These are phyloP conservation scores for Caenorhabditis becei DNA, from an alignment of 2,888 invertebrate species.

Conservation along the genomic window DNA sequence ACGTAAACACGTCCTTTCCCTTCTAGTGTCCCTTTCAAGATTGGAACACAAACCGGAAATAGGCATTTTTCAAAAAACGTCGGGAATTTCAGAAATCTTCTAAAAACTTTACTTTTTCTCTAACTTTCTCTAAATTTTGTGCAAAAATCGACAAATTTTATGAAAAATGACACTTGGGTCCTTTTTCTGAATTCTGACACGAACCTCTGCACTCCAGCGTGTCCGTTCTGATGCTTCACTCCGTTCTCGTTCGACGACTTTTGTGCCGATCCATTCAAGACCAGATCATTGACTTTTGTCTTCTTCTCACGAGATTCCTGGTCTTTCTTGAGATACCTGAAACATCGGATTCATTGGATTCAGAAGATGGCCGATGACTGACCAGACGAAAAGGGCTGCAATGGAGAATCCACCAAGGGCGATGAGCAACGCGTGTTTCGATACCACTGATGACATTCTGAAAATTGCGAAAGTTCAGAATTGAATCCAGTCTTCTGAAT, in stretches of 20 bases:
- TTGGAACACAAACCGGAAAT: too few relatives aligned
- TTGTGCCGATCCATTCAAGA: conserved; percentile 20
- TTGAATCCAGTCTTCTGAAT: neutral
- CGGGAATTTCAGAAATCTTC: too few relatives aligned
- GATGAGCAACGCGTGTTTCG: conserved; percentile 67
- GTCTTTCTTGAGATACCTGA: conserved; percentile 47
- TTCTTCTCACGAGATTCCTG: conserved; percentile 31
- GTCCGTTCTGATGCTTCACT: conserved; percentile 35
- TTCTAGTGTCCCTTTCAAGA: too few relatives aligned
- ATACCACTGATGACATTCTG: conserved; percentile 71
- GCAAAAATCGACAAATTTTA: too few relatives aligned
- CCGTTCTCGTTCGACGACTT: conserved; percentile 9
- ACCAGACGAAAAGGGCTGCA: conserved; percentile 70
- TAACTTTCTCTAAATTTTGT: too few relatives aligned
- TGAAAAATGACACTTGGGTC: too few relatives aligned
- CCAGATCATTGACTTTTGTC: conserved; percentile 27
- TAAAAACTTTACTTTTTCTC: too few relatives aligned
- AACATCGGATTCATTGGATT: neutral
- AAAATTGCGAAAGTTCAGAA: conserved; percentile 16
- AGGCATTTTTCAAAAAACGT: too few relatives aligned
- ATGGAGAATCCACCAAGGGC: conserved; percentile 70
- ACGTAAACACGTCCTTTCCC: conserved; percentile 4
- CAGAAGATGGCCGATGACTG: neutral
- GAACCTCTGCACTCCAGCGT: conserved; percentile 41
- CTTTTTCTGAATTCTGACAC: too few relatives aligned